Percentiles rank a stretch among this genome's conserved stretches.
Evolutionary conservation across 2,113 vertebrate genomes (phyloP).

Genomic region (Rhabdornis inornatus): DNA sequence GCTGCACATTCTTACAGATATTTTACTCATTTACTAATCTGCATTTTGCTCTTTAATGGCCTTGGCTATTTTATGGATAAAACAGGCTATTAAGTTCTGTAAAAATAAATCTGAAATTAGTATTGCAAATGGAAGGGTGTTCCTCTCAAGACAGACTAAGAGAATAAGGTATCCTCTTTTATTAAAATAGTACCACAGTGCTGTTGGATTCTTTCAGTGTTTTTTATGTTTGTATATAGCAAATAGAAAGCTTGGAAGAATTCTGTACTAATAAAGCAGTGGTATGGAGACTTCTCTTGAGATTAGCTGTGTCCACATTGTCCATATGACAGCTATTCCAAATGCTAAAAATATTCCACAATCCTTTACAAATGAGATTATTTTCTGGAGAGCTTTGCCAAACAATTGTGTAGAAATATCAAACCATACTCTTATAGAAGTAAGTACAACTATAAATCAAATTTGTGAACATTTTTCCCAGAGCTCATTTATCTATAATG

Average conservation of each 20-base stretch:
- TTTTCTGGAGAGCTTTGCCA: background rate
- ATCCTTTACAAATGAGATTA: background rate
- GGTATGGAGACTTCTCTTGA: background rate
- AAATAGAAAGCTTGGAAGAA: background rate
- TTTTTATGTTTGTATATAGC: background rate
- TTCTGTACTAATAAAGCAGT: background rate
- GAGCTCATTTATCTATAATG: background rate
- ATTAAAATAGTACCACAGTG: background rate
- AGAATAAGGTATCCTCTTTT: background rate
- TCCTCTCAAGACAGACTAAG: background rate
- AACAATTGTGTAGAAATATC: background rate
- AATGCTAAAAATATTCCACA: background rate
- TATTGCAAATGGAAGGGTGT: background rate
- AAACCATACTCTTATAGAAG: background rate
- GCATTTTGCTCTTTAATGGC: background rate
- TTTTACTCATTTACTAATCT: background rate
- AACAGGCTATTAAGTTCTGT: background rate
- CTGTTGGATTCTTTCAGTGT: background rate
- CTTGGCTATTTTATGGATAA: background rate
- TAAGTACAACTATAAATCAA: background rate
- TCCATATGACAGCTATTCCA: background rate
- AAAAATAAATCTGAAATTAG: background rate
- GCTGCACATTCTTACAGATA: background rate
- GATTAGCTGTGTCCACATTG: background rate
- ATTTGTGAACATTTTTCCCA: background rate